Percentiles rank a stretch among this genome's conserved stretches.
Evolutionary conservation across 2,113 vertebrate genomes (phyloP).

Genomic region (Plestiodon gilberti): DNA sequence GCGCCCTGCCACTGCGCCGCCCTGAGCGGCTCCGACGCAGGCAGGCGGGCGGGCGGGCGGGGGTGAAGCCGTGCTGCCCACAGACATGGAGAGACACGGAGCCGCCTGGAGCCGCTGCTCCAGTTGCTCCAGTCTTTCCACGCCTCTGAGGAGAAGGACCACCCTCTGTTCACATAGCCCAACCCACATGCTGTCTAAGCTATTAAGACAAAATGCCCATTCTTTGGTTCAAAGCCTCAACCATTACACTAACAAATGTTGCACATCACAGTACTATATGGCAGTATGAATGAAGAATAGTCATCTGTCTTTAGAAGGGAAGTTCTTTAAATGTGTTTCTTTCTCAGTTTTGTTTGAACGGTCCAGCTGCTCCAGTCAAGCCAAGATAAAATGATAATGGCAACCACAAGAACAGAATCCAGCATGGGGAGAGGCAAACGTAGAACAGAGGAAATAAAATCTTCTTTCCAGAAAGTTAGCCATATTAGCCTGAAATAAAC

Average conservation of each 20-base stretch:
- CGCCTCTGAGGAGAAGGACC: too few relatives aligned
- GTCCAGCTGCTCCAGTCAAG: constrained; percentile 43
- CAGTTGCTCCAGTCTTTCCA: too few relatives aligned
- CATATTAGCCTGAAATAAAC: too few relatives aligned
- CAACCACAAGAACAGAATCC: not conserved
- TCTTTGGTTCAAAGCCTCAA: not conserved
- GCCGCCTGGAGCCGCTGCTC: too few relatives aligned
- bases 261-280: not conserved
- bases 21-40: too few relatives aligned
- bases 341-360: constrained; percentile 29
- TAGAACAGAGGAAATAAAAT: not conserved
- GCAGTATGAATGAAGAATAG: not conserved
- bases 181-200: not conserved
- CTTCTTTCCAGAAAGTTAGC: too few relatives aligned
- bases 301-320: constrained; percentile 7
- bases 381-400: constrained; percentile 31
- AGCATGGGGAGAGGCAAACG: not conserved
- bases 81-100: too few relatives aligned
- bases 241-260: not conserved
- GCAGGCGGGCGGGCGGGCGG: too few relatives aligned
- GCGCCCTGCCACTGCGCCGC: too few relatives aligned
- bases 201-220: not conserved
- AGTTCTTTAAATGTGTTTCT: not conserved
- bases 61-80: too few relatives aligned
- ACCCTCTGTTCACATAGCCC: not conserved